Conservation (phyloP, 1,140 invertebrate species). For the Penaeus vannamei region DNA sequence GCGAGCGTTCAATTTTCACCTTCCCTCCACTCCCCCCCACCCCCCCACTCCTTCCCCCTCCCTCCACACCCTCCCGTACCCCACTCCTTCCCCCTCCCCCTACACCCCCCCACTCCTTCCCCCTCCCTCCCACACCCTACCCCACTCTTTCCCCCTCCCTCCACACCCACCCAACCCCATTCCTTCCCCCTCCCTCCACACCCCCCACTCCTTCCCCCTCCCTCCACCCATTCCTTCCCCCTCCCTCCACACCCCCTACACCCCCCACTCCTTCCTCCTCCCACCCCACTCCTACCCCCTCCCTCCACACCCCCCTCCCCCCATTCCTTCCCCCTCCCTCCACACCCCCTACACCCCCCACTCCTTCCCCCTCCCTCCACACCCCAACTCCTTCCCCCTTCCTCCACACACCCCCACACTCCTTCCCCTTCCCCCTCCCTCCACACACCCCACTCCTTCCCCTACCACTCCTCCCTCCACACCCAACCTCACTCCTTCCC, state of each 20-base stretch:
- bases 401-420: no score
- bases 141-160: not conserved
- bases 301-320: no score
- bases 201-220: no score
- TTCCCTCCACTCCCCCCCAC: no score
- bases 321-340: not conserved
- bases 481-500: not conserved
- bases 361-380: not conserved
- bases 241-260: no score
- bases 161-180: not conserved
- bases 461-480: not conserved
- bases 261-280: no score
- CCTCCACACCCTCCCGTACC: not conserved
- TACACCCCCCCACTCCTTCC: not conserved
- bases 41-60: not conserved
- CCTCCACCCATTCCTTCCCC: not conserved
- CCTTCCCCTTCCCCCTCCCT: not conserved
- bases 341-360: no score
- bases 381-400: not conserved
- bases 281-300: not conserved
- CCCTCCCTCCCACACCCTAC: no score
- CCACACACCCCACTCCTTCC: no score
- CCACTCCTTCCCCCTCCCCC: not conserved
- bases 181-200: no score
- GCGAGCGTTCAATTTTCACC: no score